These are phyloP conservation scores for Myopa tessellatipennis DNA, from an alignment of 2,888 invertebrate genomes.

Conservation along the genomic window DNA sequence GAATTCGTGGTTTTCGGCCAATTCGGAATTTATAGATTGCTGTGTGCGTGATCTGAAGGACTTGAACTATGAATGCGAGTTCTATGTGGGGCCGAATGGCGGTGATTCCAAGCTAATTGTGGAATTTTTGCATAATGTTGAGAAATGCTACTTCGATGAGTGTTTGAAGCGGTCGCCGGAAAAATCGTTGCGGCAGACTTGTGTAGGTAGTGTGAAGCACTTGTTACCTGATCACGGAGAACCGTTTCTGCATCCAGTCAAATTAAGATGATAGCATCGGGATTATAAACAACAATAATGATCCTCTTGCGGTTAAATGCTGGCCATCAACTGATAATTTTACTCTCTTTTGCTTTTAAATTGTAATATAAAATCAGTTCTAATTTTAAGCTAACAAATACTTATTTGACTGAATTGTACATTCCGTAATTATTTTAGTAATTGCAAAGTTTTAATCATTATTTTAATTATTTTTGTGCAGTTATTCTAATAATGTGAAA, in stretches of 20 bases:
- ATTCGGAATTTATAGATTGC: constrained; percentile 79
- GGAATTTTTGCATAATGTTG: constrained; percentile 74
- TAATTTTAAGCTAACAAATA: not conserved
- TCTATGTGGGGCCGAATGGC: constrained; percentile 82
- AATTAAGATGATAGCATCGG: constrained; percentile 52
- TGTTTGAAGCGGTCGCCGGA: constrained; percentile 70
- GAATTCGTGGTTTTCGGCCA: constrained; percentile 75
- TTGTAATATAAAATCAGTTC: not conserved
- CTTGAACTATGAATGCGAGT: constrained; percentile 75
- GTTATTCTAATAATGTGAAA: no score
- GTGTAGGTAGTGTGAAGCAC: constrained; percentile 70
- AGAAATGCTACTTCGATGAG: constrained; percentile 71
- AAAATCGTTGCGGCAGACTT: constrained; percentile 72
- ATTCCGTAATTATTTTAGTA: not conserved
- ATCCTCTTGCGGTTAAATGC: not conserved
- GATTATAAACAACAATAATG: not conserved
- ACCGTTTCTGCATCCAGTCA: constrained; percentile 57
- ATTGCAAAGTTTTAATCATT: not conserved
- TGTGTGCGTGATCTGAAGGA: constrained; percentile 75
- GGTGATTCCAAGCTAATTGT: constrained; percentile 77
- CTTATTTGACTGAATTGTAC: not conserved
- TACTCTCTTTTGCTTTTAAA: not conserved
- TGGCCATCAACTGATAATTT: not conserved
- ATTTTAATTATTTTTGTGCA: not conserved
- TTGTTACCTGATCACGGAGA: constrained; percentile 62